A percentile compares a stretch with the other conserved stretches of the same genome.
These are phyloP conservation scores for Asteroscopus sphinx DNA, from an alignment of 2,888 invertebrate genomes.

Conservation along the genomic window DNA sequence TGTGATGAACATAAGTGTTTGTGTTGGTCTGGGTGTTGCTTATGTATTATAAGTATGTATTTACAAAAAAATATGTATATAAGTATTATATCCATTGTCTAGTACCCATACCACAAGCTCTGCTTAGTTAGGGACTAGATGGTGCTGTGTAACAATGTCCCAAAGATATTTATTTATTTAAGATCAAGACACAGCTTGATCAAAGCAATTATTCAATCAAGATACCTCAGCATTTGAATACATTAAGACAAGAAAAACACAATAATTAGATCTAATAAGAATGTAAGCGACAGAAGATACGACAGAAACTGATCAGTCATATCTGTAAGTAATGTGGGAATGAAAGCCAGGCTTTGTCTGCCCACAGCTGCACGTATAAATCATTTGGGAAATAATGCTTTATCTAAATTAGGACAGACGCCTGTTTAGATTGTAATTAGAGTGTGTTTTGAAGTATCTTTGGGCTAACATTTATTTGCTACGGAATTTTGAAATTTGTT, in stretches of 20 bases:
- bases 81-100: no score
- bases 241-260: conserved; percentile 36
- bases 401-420: conserved; percentile 75
- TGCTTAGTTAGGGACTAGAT: no score
- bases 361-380: conserved; percentile 80
- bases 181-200: conserved; percentile 34
- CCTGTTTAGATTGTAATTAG: conserved; percentile 69
- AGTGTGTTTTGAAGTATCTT: conserved; percentile 26
- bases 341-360: conserved; percentile 70
- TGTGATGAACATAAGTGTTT: no score
- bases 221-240: conserved; percentile 26
- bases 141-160: no score
- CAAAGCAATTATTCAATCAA: conserved; percentile 45
- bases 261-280: conserved; percentile 40
- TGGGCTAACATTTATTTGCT: conserved; percentile 12
- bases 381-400: conserved; percentile 75
- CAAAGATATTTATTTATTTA: conserved; percentile 23
- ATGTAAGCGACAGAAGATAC: conserved; percentile 56
- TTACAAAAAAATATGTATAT: no score
- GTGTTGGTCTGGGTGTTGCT: no score
- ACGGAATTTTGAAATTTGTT: no score
- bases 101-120: no score
- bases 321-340: conserved; percentile 85
- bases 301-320: conserved; percentile 78
- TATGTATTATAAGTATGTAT: no score